phyloP scores from a whole-genome alignment of 2,113 vertebrate species.

The Microtus richardsoni region DNA sequence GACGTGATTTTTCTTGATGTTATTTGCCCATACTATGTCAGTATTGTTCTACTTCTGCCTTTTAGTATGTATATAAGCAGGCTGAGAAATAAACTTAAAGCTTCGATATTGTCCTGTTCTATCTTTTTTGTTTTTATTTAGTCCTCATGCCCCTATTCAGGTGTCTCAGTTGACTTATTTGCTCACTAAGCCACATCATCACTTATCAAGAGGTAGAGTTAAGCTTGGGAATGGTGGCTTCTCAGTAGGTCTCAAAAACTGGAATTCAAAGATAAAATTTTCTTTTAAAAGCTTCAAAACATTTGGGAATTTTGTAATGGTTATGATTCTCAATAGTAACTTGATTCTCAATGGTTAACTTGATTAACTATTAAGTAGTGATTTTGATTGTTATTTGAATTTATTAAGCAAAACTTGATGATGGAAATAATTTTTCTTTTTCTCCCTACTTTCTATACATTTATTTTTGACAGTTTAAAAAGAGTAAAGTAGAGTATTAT shows the following conservation, averaged over 20 bases:
- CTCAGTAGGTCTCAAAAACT: neutral
- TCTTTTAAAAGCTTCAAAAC: neutral
- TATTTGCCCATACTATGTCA: no score
- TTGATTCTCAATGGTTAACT: neutral
- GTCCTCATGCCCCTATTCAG: no score
- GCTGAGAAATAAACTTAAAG: no score
- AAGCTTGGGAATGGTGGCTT: neutral
- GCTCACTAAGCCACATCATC: no score
- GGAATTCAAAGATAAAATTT: neutral
- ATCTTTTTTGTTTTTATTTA: no score
- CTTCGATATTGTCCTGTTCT: no score
- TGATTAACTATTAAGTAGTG: neutral
- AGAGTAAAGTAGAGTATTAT: neutral
- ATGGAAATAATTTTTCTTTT: neutral
- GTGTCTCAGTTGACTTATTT: no score
- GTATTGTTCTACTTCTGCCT: no score
- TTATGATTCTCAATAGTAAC: neutral
- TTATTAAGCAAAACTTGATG: neutral
- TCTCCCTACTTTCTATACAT: neutral
- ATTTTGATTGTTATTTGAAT: neutral
- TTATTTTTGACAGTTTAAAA: neutral
- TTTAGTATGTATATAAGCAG: no score
- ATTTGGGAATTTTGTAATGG: neutral
- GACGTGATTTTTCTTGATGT: no score
- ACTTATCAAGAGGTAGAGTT: neutral